A percentile compares a stretch with the other conserved stretches of the same genome.
Evolutionary conservation across 2,113 vertebrate genomes (phyloP).

Genomic region (Carollia perspicillata): DNA sequence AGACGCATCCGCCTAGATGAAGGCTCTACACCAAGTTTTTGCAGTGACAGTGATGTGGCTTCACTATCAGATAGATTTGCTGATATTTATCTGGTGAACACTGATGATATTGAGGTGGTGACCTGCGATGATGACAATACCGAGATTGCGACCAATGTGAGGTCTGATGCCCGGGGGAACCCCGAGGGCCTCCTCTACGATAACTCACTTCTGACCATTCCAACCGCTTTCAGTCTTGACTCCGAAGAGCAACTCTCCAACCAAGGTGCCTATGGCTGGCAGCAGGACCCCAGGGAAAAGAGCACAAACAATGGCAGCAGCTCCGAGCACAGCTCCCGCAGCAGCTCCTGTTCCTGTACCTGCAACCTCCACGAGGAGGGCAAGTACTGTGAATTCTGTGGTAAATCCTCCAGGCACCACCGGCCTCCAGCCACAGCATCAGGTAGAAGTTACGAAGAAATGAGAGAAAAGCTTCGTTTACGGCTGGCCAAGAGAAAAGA

Average conservation of each 20-base stretch:
- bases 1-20: not conserved
- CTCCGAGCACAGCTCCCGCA: conserved; percentile 95
- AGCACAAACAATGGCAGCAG: conserved; percentile 96
- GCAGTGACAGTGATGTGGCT: not conserved
- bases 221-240: conserved; percentile 80
- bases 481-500: conserved; percentile 96
- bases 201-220: not conserved
- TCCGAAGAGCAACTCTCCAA: conserved; percentile 96
- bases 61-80: not conserved
- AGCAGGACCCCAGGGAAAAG: conserved; percentile 93
- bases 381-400: conserved; percentile 99
- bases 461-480: conserved; percentile 96
- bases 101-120: not conserved
- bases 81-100: no score
- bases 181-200: not conserved
- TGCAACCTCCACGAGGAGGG: conserved; percentile 98
- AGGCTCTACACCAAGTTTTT: not conserved
- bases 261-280: conserved; percentile 90
- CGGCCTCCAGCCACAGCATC: conserved; percentile 96
- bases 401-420: conserved; percentile 98
- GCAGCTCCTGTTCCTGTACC: conserved; percentile 86
- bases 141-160: not conserved
- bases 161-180: not conserved
- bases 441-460: conserved; percentile 97
- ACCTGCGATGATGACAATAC: no score